Base-by-base conservation (phyloP, 2,888 invertebrate genomes). In the Epinotia bilunana region DNA sequence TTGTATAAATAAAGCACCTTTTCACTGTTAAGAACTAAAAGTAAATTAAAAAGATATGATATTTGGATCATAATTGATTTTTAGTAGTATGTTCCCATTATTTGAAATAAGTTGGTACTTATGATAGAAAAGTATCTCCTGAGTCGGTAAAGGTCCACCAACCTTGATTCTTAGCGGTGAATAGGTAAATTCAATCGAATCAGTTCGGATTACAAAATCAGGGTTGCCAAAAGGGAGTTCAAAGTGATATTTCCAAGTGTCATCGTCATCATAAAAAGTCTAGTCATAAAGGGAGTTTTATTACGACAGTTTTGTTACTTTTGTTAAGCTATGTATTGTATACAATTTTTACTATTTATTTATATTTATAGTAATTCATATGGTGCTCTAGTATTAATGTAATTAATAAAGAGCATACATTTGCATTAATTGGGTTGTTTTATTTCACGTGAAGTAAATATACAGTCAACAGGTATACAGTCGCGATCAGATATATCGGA, bases 321-420 rank as follows among this genome's bases (percentile, higher is more conserved):
- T 65, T 87, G 82, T 87, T 91, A 91, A 91, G 88, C 84, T 89
- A 89, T 91, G 88, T 91, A 90, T 90, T 91, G 85, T 91, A 90
- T 89, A 92, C 88, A 90, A 88, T 91, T 90, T 92, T 88, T 91
- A 90, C 86, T 88, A 87, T 87, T 90, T 90, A 84, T 83, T 83
- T 83, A 89, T 87, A 88, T 87, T 86, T 86, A 86, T 85, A 88
- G 83, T 86, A 86, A 91, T 90, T 88, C 86, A 88, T 89, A 88
- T 81, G 82, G 84, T 90, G 90, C 92, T 92, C 91, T 86, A 88
- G 83, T 91, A 91, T 91, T 91, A 90, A 89, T 84, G 80, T 78
- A 83, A 81, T 88, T 86, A 92, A 91, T 93, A 92, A 92, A 93
- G 88, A 87, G 90, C 88, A 88, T 89, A 88, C 81, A 87, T 86